Percentiles rank a stretch among this genome's conserved stretches.
Evolutionary conservation across 2,888 invertebrate species (phyloP).

Genomic region (Octodonta nipae): DNA sequence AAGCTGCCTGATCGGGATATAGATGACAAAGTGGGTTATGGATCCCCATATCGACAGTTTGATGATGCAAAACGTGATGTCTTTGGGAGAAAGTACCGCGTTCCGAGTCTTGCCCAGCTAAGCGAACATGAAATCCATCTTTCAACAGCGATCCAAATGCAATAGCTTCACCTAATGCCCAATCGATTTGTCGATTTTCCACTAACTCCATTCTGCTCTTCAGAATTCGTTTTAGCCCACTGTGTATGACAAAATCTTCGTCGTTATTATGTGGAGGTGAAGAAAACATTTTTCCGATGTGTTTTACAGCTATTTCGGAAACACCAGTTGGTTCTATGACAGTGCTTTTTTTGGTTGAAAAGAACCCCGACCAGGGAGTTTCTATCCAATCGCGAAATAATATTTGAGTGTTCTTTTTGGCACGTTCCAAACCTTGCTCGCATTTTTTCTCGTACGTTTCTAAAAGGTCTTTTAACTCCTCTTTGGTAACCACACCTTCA

Average conservation of each 20-base stretch:
- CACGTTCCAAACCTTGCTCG: slow-evolving; percentile 63
- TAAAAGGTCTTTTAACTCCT: slow-evolving; percentile 66
- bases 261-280: slow-evolving; percentile 59
- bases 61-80: slow-evolving; percentile 98
- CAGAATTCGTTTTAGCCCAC: slow-evolving; percentile 71
- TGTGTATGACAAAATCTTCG: slow-evolving; percentile 69
- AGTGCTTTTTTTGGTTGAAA: slow-evolving; percentile 71
- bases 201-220: slow-evolving; percentile 87
- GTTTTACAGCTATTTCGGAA: slow-evolving; percentile 64
- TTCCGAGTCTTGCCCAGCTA: slow-evolving; percentile 94
- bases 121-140: slow-evolving; percentile 89
- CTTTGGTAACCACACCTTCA: slow-evolving; percentile 57
- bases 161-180: slow-evolving; percentile 96
- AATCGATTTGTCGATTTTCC: slow-evolving; percentile 73
- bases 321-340: slow-evolving; percentile 64
- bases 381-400: slow-evolving; percentile 92
- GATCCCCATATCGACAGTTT: slow-evolving; percentile 76
- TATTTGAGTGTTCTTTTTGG: slow-evolving; percentile 72
- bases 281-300: slow-evolving; percentile 75
- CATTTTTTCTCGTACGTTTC: slow-evolving; percentile 85
- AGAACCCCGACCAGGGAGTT: slow-evolving; percentile 87
- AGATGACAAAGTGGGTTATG: slow-evolving; percentile 72
- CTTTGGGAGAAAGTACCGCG: slow-evolving; percentile 80
- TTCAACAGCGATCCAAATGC: slow-evolving; percentile 92
- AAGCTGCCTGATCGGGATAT: slow-evolving; percentile 91